phyloP scores from a whole-genome alignment of 2,797 vertebrate genomes.

The Melanotaenia parkinsoni region DNA sequence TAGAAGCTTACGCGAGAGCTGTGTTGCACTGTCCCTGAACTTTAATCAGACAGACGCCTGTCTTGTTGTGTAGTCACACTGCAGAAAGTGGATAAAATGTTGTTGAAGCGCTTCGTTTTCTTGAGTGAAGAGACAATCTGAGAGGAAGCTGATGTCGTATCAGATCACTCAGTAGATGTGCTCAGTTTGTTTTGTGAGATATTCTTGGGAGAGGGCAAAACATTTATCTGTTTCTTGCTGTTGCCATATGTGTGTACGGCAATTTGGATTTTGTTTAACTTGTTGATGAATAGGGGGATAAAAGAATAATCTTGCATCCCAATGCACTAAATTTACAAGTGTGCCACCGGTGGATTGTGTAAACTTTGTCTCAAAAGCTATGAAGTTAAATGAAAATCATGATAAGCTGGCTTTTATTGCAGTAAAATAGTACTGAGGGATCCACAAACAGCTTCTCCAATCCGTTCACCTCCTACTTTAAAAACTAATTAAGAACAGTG shows the following conservation, averaged over 20 bases:
- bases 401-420: constrained; percentile 42
- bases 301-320: not conserved
- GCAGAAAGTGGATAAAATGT: constrained; percentile 7
- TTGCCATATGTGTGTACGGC: constrained; percentile 17
- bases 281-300: constrained; percentile 2
- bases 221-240: constrained; percentile 9
- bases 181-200: constrained; percentile 15
- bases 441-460: not conserved
- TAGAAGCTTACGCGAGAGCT: not conserved
- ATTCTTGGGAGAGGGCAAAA: not conserved
- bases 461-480: not conserved
- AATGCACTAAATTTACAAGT: not conserved
- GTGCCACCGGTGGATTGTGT: constrained; percentile 20
- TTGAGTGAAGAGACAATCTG: constrained; percentile 31
- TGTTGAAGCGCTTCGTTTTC: constrained; percentile 9
- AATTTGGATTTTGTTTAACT: constrained; percentile 31
- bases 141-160: constrained; percentile 9
- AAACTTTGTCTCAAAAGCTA: constrained; percentile 31
- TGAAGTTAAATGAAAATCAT: constrained; percentile 29
- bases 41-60: not conserved
- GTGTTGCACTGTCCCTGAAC: not conserved
- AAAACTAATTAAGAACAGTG: not conserved
- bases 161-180: constrained; percentile 14
- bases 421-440: constrained; percentile 13
- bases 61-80: not conserved